phyloP scores from a whole-genome alignment of 1,140 invertebrate species.

The Araneus ventricosus region DNA sequence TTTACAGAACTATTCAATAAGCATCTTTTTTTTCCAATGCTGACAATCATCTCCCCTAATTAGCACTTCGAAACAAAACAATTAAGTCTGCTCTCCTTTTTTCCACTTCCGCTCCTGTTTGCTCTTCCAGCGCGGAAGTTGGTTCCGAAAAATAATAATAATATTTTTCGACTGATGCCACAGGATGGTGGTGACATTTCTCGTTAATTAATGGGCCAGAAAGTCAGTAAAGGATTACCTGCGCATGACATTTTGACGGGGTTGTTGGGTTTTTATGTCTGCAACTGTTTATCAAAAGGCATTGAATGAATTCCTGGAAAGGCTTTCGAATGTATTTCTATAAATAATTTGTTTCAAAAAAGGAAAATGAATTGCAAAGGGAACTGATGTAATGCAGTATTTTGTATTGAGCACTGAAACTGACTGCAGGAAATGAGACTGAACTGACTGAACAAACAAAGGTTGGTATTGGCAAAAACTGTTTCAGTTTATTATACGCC shows the following conservation, averaged over 20 bases:
- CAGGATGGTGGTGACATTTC: background rate
- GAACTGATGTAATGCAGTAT: too few relatives aligned
- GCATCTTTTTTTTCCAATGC: too few relatives aligned
- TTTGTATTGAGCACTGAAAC: background rate
- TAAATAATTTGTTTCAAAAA: too few relatives aligned
- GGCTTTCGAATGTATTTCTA: too few relatives aligned
- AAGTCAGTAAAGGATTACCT: background rate
- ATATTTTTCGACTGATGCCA: background rate
- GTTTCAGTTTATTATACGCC: too few relatives aligned
- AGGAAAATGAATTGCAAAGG: background rate
- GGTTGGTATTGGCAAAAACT: too few relatives aligned
- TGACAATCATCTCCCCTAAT: background rate
- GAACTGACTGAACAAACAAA: too few relatives aligned
- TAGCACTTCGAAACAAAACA: background rate
- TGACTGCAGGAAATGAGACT: background rate
- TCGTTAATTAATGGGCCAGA: conserved; percentile 51
- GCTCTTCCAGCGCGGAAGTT: background rate
- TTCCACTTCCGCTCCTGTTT: background rate
- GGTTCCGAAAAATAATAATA: background rate
- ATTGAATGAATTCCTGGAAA: background rate
- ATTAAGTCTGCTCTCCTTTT: background rate
- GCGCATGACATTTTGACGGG: background rate
- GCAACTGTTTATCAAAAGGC: background rate
- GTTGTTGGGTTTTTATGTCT: background rate
- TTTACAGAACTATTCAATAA: background rate